A percentile compares a stretch with the other conserved stretches of the same genome.
Conservation (phyloP, 1,140 invertebrate genomes). For the Trichonephila inaurata region DNA sequence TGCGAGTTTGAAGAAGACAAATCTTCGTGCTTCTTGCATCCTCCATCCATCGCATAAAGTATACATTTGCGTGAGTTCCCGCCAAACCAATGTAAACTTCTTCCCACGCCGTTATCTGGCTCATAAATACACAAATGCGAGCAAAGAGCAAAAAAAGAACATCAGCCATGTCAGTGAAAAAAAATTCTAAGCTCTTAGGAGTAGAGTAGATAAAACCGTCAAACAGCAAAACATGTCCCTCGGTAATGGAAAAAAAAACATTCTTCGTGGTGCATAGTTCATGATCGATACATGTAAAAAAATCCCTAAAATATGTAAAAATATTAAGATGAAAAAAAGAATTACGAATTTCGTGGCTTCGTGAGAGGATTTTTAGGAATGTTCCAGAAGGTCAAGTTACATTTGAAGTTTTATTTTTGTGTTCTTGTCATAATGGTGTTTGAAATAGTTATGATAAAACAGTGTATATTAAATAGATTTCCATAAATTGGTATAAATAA, state of each 20-base stretch:
- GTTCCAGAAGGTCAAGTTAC: not conserved
- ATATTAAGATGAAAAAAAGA: not conserved
- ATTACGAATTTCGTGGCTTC: not conserved
- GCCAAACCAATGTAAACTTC: conserved; percentile 15
- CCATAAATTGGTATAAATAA: too few species aligned
- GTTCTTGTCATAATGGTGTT: not conserved
- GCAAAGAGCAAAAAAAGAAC: not conserved
- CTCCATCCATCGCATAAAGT: not conserved
- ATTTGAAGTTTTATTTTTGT: not conserved
- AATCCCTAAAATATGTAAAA: conserved; percentile 27
- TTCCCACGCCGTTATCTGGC: not conserved
- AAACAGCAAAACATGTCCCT: not conserved
- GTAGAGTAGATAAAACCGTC: not conserved
- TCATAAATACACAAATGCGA: conserved; percentile 24
- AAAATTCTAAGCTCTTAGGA: not conserved
- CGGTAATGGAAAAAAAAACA: not conserved
- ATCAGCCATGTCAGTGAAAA: not conserved
- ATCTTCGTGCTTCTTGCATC: not conserved
- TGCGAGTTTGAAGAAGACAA: not conserved
- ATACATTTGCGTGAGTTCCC: conserved; percentile 24
- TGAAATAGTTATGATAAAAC: too few species aligned
- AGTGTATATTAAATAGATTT: too few species aligned
- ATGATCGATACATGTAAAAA: not conserved
- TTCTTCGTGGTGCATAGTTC: not conserved
- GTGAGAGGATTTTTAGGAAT: not conserved